A percentile compares a stretch with the other conserved stretches of the same genome.
These are phyloP conservation scores for Scelioninae gen. 1 DNA, from an alignment of 2,888 invertebrate species.

Conservation along the genomic window DNA sequence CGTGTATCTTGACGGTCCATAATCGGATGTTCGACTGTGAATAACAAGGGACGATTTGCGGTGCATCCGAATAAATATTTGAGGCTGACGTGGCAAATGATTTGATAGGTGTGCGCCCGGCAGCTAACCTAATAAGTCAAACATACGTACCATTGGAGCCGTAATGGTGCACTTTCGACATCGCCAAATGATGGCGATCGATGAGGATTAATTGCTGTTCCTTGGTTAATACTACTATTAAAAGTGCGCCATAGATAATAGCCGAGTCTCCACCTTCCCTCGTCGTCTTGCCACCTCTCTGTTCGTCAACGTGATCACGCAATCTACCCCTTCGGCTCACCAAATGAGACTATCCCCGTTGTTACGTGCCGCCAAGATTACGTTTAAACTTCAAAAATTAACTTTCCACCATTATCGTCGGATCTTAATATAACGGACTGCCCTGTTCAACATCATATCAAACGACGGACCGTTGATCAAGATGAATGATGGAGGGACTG, in stretches of 20 bases:
- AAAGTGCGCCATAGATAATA: conserved; percentile 72
- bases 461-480: conserved; percentile 32
- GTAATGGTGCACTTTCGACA: conserved; percentile 72
- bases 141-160: conserved; percentile 32
- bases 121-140: conserved; percentile 51
- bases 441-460: conserved; percentile 39
- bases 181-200: conserved; percentile 77
- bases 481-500: conserved; percentile 33
- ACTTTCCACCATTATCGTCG: conserved; percentile 48
- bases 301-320: conserved; percentile 67
- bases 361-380: conserved; percentile 58
- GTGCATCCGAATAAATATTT: conserved; percentile 48
- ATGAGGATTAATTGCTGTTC: conserved; percentile 79
- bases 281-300: conserved; percentile 8
- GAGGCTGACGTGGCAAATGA: conserved; percentile 39
- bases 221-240: conserved; percentile 78
- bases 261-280: conserved; percentile 26
- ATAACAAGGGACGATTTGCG: conserved; percentile 32
- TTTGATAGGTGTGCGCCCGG: conserved; percentile 37
- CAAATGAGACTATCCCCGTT: conserved; percentile 53
- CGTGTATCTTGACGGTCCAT: conserved; percentile 28
- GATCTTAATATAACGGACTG: conserved; percentile 51
- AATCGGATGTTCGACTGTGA: conserved; percentile 6
- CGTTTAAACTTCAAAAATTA: conserved; percentile 50
- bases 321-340: too few species aligned